Percentiles rank a stretch among this genome's conserved stretches.
These are phyloP conservation scores for Gymnocheta viridis DNA, from an alignment of 2,888 invertebrate genomes.

Conservation along the genomic window DNA sequence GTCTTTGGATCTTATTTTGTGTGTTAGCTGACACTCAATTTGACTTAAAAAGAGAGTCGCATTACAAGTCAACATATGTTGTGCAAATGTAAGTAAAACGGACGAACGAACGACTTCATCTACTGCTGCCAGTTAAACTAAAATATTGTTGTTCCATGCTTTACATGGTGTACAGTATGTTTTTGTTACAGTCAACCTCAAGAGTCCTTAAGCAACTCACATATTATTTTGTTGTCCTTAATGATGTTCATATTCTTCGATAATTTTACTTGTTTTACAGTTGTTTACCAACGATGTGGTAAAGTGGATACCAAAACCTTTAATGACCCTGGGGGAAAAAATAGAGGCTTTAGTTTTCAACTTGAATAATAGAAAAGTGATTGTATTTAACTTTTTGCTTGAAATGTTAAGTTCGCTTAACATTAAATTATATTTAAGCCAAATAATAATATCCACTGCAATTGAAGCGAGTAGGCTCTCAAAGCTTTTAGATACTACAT, in stretches of 20 bases:
- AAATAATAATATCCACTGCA: too few relatives aligned
- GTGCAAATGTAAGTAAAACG: not conserved
- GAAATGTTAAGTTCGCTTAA: too few relatives aligned
- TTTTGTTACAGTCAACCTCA: slow-evolving; percentile 72
- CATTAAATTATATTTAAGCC: too few relatives aligned
- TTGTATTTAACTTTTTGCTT: not conserved
- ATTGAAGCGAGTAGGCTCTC: too few relatives aligned
- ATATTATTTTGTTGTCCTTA: slow-evolving; percentile 73
- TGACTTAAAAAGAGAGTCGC: slow-evolving; percentile 74
- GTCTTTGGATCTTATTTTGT: slow-evolving; percentile 58
- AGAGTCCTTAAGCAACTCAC: slow-evolving; percentile 75
- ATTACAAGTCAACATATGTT: slow-evolving; percentile 65
- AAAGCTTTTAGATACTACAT: too few relatives aligned
- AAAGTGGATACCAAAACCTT: slow-evolving; percentile 44
- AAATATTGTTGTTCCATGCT: not conserved
- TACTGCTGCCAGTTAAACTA: slow-evolving; percentile 1
- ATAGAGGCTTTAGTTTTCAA: not conserved
- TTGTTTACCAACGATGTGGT: slow-evolving; percentile 59
- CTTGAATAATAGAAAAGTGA: not conserved
- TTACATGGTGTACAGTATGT: not conserved
- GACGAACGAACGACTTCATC: slow-evolving; percentile 51
- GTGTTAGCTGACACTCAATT: slow-evolving; percentile 81
- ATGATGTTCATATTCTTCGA: slow-evolving; percentile 74
- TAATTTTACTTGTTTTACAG: slow-evolving; percentile 33
- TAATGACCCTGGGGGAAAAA: slow-evolving; percentile 37